phyloP scores from a whole-genome alignment of 2,888 invertebrate genomes.

The Anarsia innoxiella region DNA sequence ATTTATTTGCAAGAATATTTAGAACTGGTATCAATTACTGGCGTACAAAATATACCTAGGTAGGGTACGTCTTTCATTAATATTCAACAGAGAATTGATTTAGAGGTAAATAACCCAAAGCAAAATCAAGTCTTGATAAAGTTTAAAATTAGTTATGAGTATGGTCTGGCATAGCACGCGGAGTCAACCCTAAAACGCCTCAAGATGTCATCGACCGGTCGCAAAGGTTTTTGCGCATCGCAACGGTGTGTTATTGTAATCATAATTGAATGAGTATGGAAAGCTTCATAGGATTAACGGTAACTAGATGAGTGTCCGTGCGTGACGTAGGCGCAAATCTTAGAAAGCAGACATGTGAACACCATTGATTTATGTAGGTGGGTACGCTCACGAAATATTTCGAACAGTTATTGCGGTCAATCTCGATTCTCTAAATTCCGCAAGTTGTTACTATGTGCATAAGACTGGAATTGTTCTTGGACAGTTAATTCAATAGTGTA shows the following conservation, averaged over 20 bases:
- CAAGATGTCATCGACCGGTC: constrained; percentile 65
- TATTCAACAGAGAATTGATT: too few species aligned
- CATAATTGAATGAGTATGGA: constrained; percentile 65
- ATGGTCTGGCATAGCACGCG: constrained; percentile 13
- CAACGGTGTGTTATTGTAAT: constrained; percentile 65
- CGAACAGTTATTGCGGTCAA: too few species aligned
- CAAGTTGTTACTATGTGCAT: too few species aligned
- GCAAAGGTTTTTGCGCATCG: constrained; percentile 65
- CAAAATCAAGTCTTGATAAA: background rate
- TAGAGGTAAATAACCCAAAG: constrained; percentile 7
- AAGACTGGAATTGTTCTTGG: too few species aligned
- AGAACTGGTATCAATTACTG: too few species aligned
- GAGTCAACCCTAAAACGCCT: constrained; percentile 69
- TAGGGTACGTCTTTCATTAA: too few species aligned
- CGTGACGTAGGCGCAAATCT: constrained; percentile 21
- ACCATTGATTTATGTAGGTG: constrained; percentile 1
- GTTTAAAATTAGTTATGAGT: background rate
- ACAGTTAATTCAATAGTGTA: too few species aligned
- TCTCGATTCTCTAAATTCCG: too few species aligned
- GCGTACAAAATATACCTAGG: too few species aligned
- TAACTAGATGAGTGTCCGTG: constrained; percentile 30
- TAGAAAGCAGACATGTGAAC: constrained; percentile 8
- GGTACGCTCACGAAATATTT: constrained; percentile 1
- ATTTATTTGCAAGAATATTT: too few species aligned
- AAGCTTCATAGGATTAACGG: constrained; percentile 46